Percentiles rank a stretch among this genome's conserved stretches.
Evolutionary conservation across 2,113 vertebrate species (phyloP).

Genomic region (Zosterops lateralis): DNA sequence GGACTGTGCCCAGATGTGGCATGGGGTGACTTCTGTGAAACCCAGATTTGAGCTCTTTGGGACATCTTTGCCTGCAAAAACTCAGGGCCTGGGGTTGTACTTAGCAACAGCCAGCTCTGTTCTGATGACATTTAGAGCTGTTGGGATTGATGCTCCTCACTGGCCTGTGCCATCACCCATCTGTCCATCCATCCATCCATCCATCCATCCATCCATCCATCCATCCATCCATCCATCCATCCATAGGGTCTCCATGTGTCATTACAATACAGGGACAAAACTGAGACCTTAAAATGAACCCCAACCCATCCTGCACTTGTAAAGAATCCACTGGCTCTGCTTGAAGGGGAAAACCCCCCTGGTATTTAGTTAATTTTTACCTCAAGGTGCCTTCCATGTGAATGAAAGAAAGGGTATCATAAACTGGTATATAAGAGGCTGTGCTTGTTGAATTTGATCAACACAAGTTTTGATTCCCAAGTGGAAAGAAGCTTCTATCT

Average conservation of each 20-base stretch:
- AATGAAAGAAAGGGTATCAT: neutral
- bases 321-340: neutral
- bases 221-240: neutral
- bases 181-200: neutral
- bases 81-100: neutral
- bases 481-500: neutral
- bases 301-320: neutral
- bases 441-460: neutral
- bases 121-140: neutral
- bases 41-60: neutral
- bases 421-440: neutral
- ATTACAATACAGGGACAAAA: neutral
- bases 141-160: neutral
- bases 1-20: neutral
- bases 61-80: neutral
- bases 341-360: neutral
- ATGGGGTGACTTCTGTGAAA: neutral
- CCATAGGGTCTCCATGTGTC: neutral
- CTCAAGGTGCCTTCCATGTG: fast-evolving
- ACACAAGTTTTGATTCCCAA: neutral
- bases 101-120: neutral
- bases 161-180: neutral
- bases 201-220: fast-evolving
- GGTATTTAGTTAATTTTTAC: neutral
- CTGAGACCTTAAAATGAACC: neutral